Evolutionary conservation across 1,140 invertebrate genomes (phyloP), one percentile per base, ranked within the genome.

Genomic region (Zaprionus africanus): DNA sequence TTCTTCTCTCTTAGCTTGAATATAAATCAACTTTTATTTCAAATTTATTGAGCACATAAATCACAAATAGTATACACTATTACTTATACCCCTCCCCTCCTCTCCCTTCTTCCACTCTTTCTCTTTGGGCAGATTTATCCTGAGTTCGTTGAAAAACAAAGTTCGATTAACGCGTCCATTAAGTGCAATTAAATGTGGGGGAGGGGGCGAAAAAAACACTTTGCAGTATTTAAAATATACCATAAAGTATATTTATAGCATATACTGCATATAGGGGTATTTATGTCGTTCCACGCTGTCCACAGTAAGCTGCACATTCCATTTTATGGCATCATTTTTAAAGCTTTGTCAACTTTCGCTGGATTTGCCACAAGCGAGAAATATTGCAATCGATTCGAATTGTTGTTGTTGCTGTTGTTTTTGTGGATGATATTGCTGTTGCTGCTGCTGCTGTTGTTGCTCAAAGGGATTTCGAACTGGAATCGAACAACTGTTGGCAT

Each of bases 21-120:
- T 24, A 66, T 72, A 76, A 76, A 76, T 76, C 74, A 75, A 46
- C n/a, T 63, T 61, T 75, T 58, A 63, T 63, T 70, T 41, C 26
- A 41, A 71, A 76, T 71, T 76, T 76, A 76, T 71, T 76, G 31
- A 17, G 15, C 36, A 2, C 56, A 76, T 71, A 76, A 71, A 60
- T 76, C 67, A 76, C 53, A 76, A 60, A 26, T 15, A 15, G 12
- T 24, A 56, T 1, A 12, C n/a, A 17, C n/a, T 46, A 17, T 46
- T 17, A 17, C 3, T n/a, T 6, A 9, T 11, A 0, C 19, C 46
- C 31, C n/a, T 0, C 3, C 24, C 17, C 5, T 22, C 15, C 12
- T 7, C 0, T 17, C 34, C 22, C 34, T 31, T 36, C 1, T 36
- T 38, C 9, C 24, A 0, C 53, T 57, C n/a, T n/a, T 0, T 1